Evolutionary conservation across 2,797 vertebrate genomes (phyloP).

Genomic region (Pangasius krempfi): DNA sequence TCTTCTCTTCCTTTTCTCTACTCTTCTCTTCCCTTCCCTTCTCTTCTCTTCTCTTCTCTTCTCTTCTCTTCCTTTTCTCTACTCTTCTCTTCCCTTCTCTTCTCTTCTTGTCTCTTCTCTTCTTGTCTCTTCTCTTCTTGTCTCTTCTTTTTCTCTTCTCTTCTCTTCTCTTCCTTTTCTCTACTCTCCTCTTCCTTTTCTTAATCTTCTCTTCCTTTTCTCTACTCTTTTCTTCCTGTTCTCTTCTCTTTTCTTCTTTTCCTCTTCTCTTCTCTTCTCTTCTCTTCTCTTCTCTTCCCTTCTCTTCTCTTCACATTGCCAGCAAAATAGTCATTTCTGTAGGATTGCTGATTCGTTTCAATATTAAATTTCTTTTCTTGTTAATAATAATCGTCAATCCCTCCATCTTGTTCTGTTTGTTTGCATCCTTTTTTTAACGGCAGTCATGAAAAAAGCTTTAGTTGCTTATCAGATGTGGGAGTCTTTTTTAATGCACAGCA

Average conservation of each 20-base stretch:
- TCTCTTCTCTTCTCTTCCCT: background rate
- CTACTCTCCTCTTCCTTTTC: too few species aligned
- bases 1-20: background rate
- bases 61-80: background rate
- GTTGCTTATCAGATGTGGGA: constrained; percentile 7
- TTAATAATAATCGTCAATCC: background rate
- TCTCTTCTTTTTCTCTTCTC: too few species aligned
- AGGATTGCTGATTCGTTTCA: background rate
- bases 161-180: too few species aligned
- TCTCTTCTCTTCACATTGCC: background rate
- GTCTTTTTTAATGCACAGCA: constrained; percentile 1
- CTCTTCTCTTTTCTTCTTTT: background rate
- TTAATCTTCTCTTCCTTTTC: background rate
- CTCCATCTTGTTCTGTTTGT: background rate
- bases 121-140: background rate
- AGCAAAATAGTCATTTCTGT: background rate
- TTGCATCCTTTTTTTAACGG: background rate
- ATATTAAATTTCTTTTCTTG: background rate
- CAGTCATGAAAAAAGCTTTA: constrained; percentile 5
- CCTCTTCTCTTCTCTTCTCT: background rate
- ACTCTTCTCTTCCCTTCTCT: background rate
- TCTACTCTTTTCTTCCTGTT: too few species aligned
- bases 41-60: background rate
- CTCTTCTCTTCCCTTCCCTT: too few species aligned
- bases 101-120: background rate